phyloP scores from a whole-genome alignment of 2,797 vertebrate species.

The Enteromius viviparus region DNA sequence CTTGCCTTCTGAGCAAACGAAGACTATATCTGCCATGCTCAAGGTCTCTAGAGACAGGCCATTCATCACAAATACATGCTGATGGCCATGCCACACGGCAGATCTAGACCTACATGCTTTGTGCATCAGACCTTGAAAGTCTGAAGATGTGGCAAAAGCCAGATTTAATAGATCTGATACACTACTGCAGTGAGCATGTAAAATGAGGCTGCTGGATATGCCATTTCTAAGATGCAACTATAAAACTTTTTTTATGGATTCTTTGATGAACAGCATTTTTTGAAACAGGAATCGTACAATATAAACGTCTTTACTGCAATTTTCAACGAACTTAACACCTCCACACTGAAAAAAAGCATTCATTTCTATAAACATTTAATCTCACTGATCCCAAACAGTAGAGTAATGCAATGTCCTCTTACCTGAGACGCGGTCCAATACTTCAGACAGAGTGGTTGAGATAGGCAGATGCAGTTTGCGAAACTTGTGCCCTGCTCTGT shows the following conservation, averaged over 20 bases:
- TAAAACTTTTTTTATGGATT: not conserved
- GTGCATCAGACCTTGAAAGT: slow-evolving; percentile 60
- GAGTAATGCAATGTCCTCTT: slow-evolving; percentile 60
- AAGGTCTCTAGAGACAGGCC: slow-evolving; percentile 66
- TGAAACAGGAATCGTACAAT: not conserved
- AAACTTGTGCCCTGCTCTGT: slow-evolving; percentile 97
- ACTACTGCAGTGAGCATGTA: not conserved
- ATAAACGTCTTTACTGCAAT: not conserved
- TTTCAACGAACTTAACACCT: not conserved
- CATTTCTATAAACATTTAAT: not conserved
- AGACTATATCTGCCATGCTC: slow-evolving; percentile 60
- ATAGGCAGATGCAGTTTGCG: slow-evolving; percentile 96
- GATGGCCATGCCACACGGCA: slow-evolving; percentile 5
- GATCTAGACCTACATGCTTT: slow-evolving; percentile 30
- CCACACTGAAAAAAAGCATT: not conserved
- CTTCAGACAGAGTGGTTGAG: slow-evolving; percentile 95
- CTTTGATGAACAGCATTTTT: not conserved
- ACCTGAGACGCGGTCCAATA: slow-evolving; percentile 97
- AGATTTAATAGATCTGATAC: slow-evolving; percentile 18
- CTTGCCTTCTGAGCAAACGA: slow-evolving; percentile 28
- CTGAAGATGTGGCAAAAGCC: slow-evolving; percentile 34
- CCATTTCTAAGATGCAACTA: not conserved
- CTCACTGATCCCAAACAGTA: not conserved
- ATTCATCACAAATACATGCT: slow-evolving; percentile 64
- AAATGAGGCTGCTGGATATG: not conserved